Base-by-base conservation (phyloP, 2,888 invertebrate species). In the Leucophenga montana region DNA sequence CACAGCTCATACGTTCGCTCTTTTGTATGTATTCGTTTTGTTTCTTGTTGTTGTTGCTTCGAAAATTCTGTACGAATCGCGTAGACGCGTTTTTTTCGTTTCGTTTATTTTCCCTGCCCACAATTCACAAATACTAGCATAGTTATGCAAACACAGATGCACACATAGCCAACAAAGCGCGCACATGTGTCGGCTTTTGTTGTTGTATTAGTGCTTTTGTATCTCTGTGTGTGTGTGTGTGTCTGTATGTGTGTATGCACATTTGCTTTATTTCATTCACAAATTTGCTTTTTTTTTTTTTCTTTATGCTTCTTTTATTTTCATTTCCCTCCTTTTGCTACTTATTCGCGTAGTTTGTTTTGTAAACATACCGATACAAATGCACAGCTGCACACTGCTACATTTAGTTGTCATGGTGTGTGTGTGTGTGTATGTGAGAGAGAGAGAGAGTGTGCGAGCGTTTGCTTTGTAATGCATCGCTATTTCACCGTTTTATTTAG, bases 91-190 rank as follows among this genome's bases (percentile, higher is more conserved):
- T 85, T 85, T 39, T 85, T 78, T 78, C 82, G 78, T 84, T 80
- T 79, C 80, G 82, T 85, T 82, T 79, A 83, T 86, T 87, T 87
- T 85, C 86, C 87, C 87, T 87, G 87, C 88, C 86, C 88, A 87
- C 88, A 85, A 86, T 85, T 78, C 75, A 81, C 84, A 73, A 72
- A 83, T 71, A 80, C 81, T 61, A 14, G 62, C 48, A 16, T 31
- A 16, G 39, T 5, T 50, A 20, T 22, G 61, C 16, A 62, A 8
- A 57, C 33, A 62, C n/a, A 54, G 14, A 64, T 53, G 1, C 16
- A 61, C 27, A 16, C 61, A 67, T 13, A 11, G 27, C 14, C 56
- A 9, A 14, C 22, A 22, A 18, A 16, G 16, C 53, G 22, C 33
- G 59, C 20, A 33, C 31, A 13, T 62, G 18, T 62, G 62, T 46